Percentiles rank a stretch among this genome's conserved stretches.
Evolutionary conservation across 1,140 invertebrate genomes (phyloP).

Genomic region (Caenorhabditis latens): DNA sequence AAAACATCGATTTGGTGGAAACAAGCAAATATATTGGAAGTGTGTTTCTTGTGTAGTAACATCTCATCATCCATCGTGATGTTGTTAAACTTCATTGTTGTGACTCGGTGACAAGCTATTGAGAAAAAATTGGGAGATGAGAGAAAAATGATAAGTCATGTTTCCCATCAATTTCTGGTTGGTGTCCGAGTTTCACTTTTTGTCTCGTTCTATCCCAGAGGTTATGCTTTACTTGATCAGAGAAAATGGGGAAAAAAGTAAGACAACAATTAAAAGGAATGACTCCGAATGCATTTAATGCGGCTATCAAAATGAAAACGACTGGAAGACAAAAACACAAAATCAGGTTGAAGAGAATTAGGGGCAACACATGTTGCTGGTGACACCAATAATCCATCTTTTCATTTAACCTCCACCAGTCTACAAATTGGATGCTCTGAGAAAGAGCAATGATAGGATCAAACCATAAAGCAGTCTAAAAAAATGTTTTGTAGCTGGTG

Average conservation of each 20-base stretch:
- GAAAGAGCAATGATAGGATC: neutral
- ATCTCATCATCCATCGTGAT: slow-evolving; percentile 54
- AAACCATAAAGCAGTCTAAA: neutral
- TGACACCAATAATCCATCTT: slow-evolving; percentile 31
- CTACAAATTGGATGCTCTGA: slow-evolving; percentile 1
- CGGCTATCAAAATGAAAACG: neutral
- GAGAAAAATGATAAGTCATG: slow-evolving; percentile 45
- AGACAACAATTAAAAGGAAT: too few species aligned
- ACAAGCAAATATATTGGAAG: slow-evolving; percentile 42
- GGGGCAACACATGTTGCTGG: neutral
- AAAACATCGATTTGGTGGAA: slow-evolving; percentile 26
- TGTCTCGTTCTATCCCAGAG: neutral
- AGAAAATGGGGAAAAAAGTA: neutral
- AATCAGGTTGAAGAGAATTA: neutral
- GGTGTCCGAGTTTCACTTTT: neutral
- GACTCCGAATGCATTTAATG: too few species aligned
- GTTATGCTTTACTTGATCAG: neutral
- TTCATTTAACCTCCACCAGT: slow-evolving; percentile 12
- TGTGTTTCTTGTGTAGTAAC: slow-evolving; percentile 55
- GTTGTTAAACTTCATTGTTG: slow-evolving; percentile 56
- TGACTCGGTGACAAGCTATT: slow-evolving; percentile 50
- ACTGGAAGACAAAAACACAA: neutral
- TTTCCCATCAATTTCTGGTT: slow-evolving; percentile 30
- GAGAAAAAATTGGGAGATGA: slow-evolving; percentile 3
- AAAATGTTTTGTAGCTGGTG: too few species aligned